These are phyloP conservation scores for Ctenopoma kingsleyae DNA, from an alignment of 2,797 vertebrate genomes.

Conservation along the genomic window DNA sequence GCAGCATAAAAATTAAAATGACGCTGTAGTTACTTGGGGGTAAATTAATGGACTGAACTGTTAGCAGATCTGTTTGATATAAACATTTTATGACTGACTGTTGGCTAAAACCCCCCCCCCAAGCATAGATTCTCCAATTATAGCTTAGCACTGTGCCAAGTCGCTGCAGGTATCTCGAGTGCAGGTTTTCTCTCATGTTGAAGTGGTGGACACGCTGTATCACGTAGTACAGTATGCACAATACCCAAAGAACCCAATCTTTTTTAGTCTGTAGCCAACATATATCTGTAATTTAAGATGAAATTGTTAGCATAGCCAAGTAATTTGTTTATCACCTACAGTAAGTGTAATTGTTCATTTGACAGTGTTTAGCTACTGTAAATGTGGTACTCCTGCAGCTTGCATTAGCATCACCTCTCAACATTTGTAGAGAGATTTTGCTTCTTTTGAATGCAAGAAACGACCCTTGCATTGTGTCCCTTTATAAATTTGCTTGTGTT, in stretches of 20 bases:
- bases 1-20: slow-evolving; percentile 19
- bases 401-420: slow-evolving; percentile 71
- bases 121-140: neutral
- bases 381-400: slow-evolving; percentile 43
- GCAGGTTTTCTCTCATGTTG: neutral
- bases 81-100: neutral
- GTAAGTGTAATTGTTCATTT: neutral
- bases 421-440: slow-evolving; percentile 47
- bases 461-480: slow-evolving; percentile 57
- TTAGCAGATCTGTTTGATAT: neutral
- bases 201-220: neutral
- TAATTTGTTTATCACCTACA: neutral
- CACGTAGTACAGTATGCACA: neutral
- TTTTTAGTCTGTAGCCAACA: neutral
- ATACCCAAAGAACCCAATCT: neutral
- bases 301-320: neutral
- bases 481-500: slow-evolving; percentile 52
- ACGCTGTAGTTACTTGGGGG: neutral
- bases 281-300: neutral
- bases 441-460: slow-evolving; percentile 69
- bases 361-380: neutral
- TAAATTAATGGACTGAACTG: neutral
- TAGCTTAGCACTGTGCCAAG: neutral
- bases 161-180: neutral
- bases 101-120: neutral